Evolutionary conservation across 2,113 vertebrate genomes (phyloP).

Genomic region (Pseudopipra pipra): DNA sequence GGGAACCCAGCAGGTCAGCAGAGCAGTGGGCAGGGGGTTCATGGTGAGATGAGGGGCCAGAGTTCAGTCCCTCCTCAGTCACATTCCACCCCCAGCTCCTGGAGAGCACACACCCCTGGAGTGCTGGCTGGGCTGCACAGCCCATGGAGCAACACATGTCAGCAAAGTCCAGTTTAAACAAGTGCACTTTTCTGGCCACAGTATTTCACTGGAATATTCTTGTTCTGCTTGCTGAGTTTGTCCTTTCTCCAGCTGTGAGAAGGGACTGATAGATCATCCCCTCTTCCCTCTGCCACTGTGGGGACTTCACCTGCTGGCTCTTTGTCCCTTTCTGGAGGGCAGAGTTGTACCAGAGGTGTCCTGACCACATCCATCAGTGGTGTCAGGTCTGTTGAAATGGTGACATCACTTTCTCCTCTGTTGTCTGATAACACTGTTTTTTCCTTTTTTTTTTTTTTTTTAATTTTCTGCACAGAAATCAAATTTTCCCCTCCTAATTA

Average conservation of each 20-base stretch:
- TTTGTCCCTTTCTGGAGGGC: background rate
- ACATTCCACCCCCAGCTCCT: background rate
- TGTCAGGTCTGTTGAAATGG: background rate
- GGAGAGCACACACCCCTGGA: background rate
- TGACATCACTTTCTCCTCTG: background rate
- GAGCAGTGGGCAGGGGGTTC: background rate
- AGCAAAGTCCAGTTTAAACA: background rate
- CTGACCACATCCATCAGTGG: background rate
- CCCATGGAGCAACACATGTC: fast-evolving
- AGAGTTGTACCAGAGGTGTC: background rate
- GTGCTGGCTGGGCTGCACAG: background rate
- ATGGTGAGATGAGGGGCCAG: background rate
- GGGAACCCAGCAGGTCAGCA: background rate
- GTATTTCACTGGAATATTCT: background rate
- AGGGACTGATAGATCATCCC: background rate
- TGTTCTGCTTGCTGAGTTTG: background rate
- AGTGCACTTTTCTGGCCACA: background rate
- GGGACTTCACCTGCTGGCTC: background rate
- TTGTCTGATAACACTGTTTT: background rate
- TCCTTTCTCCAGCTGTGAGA: background rate
- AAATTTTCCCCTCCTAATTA: background rate
- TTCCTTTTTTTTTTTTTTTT: background rate
- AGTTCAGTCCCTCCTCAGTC: background rate
- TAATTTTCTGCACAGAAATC: background rate
- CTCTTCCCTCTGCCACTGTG: background rate